Conservation (phyloP, 2,888 invertebrate species). For the Melinaea marsaeus region DNA sequence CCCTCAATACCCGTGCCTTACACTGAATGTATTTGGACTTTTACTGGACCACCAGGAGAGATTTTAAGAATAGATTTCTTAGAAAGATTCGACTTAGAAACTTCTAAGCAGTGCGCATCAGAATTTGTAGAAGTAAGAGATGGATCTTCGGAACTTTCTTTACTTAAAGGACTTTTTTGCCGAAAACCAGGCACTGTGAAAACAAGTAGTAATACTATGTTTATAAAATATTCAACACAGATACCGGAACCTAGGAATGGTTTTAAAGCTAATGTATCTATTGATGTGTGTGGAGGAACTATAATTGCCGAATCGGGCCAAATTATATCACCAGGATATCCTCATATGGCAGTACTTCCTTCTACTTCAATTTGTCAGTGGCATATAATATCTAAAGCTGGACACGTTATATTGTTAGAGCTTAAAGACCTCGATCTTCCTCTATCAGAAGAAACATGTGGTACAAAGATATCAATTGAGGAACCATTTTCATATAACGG, state of each 20-base stretch:
- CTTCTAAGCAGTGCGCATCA: slow-evolving; percentile 45
- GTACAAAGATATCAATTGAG: slow-evolving; percentile 56
- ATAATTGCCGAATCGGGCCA: slow-evolving; percentile 77
- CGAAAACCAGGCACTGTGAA: slow-evolving; percentile 79
- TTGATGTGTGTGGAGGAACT: slow-evolving; percentile 82
- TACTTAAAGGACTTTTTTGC: slow-evolving; percentile 82
- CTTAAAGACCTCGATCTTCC: slow-evolving; percentile 50
- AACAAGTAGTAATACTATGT: slow-evolving; percentile 82
- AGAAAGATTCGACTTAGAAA: slow-evolving; percentile 83
- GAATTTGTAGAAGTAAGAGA: slow-evolving; percentile 90
- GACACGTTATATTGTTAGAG: slow-evolving; percentile 45
- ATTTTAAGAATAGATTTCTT: slow-evolving; percentile 86
- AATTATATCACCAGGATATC: slow-evolving; percentile 83
- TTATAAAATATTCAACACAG: slow-evolving; percentile 84
- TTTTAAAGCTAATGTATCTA: slow-evolving; percentile 83
- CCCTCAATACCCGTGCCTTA: slow-evolving; percentile 88
- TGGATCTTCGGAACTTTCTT: slow-evolving; percentile 85
- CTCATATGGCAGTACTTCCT: slow-evolving; percentile 71
- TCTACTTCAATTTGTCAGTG: slow-evolving; percentile 83
- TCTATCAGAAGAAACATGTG: slow-evolving; percentile 50
- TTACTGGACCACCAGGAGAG: slow-evolving; percentile 85
- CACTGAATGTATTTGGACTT: slow-evolving; percentile 89
- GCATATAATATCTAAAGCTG: slow-evolving; percentile 75
- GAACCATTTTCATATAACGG: slow-evolving; percentile 51
- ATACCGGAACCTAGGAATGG: slow-evolving; percentile 84